phyloP scores from a whole-genome alignment of 2,888 invertebrate species.

The Choristoneura rosaceana region DNA sequence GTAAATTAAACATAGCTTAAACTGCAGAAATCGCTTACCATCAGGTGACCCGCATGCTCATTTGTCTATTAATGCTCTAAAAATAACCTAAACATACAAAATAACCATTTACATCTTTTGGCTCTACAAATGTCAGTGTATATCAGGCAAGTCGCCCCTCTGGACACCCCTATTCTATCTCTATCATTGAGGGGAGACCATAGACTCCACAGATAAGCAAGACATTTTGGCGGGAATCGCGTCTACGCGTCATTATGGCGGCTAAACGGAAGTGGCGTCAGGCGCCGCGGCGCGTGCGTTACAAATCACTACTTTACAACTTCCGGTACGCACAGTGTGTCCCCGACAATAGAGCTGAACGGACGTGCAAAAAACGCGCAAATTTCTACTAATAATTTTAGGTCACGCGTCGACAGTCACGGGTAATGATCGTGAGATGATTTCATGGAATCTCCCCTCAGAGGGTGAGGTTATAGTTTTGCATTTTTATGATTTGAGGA shows the following conservation, averaged over 20 bases:
- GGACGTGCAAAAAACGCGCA: constrained; percentile 70
- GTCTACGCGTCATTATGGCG: constrained; percentile 76
- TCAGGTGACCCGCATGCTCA: no score
- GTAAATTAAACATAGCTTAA: no score
- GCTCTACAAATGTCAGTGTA: not conserved
- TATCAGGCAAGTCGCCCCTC: not conserved
- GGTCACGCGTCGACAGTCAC: constrained; percentile 71
- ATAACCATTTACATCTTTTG: no score
- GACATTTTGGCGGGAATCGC: constrained; percentile 55
- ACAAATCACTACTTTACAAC: constrained; percentile 86
- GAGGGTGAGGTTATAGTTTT: constrained; percentile 21
- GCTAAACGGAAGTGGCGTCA: constrained; percentile 76
- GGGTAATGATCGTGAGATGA: constrained; percentile 81
- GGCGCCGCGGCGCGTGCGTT: constrained; percentile 84
- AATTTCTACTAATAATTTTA: constrained; percentile 72
- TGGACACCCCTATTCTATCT: not conserved
- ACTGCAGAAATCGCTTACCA: no score
- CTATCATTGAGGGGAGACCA: constrained; percentile 18
- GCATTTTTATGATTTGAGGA: constrained; percentile 34
- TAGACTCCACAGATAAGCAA: constrained; percentile 46
- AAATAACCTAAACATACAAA: no score
- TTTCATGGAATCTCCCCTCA: constrained; percentile 77
- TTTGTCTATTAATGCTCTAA: no score
- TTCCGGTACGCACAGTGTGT: constrained; percentile 75
- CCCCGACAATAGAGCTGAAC: constrained; percentile 59